A percentile compares a stretch with the other conserved stretches of the same genome.
These are phyloP conservation scores for Harpegnathos saltator DNA, from an alignment of 1,140 invertebrate genomes.

Conservation along the genomic window DNA sequence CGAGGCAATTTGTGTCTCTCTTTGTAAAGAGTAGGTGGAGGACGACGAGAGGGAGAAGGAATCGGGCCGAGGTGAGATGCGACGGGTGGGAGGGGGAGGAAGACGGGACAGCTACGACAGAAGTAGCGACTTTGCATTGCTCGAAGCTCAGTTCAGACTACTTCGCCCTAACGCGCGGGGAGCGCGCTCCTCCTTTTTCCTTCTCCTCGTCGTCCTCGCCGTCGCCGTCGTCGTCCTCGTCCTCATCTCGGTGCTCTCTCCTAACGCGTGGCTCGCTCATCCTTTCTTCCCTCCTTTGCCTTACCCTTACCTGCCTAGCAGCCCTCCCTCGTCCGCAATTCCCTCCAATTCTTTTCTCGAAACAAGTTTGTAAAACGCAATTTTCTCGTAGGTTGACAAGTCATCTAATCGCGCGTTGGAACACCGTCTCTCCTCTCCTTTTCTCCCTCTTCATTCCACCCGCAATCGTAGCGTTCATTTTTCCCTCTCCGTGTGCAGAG, in stretches of 20 bases:
- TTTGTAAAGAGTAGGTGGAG: conserved; percentile 83
- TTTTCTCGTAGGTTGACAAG: conserved; percentile 84
- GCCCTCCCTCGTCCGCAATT: conserved; percentile 77
- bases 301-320: conserved; percentile 67
- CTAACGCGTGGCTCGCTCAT: conserved; percentile 59
- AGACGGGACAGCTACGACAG: conserved; percentile 51
- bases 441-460: conserved; percentile 21
- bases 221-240: conserved; percentile 63
- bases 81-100: neutral
- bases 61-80: conserved; percentile 33
- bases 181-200: conserved; percentile 69
- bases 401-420: conserved; percentile 81
- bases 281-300: conserved; percentile 65
- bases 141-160: conserved; percentile 76
- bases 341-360: conserved; percentile 84
- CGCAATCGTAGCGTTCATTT: conserved; percentile 22
- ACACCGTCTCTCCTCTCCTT: conserved; percentile 36
- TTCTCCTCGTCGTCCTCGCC: conserved; percentile 73
- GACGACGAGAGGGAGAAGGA: conserved; percentile 60
- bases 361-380: conserved; percentile 86
- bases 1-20: conserved; percentile 85
- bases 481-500: conserved; percentile 29
- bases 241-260: conserved; percentile 70
- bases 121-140: conserved; percentile 82
- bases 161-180: conserved; percentile 74